A percentile compares a stretch with the other conserved stretches of the same genome.
These are phyloP conservation scores for Cochlearius cochlearius DNA, from an alignment of 2,113 vertebrate species.

Conservation along the genomic window DNA sequence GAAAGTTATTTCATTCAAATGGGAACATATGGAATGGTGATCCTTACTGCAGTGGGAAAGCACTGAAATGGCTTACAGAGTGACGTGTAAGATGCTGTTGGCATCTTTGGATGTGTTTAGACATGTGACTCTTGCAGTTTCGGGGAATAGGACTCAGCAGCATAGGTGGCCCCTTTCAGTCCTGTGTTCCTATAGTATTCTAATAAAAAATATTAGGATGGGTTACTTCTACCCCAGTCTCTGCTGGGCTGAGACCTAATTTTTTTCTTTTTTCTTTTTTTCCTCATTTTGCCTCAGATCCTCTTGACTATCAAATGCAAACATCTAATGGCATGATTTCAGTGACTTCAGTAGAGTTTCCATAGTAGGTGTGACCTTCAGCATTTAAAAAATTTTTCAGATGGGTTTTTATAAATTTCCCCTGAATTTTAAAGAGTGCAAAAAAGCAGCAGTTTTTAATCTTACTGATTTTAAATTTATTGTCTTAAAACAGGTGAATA, in stretches of 20 bases:
- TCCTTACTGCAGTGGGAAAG: background rate
- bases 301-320: background rate
- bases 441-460: background rate
- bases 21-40: background rate
- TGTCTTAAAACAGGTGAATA: background rate
- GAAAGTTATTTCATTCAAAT: background rate
- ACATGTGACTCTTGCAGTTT: background rate
- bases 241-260: background rate
- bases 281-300: background rate
- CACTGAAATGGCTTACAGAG: background rate
- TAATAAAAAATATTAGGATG: background rate
- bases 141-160: background rate
- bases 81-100: background rate
- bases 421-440: accelerated
- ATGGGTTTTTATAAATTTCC: background rate
- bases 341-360: background rate
- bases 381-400: background rate
- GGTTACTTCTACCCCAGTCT: background rate
- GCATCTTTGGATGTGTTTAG: background rate
- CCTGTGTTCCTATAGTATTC: background rate
- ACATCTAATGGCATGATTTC: background rate
- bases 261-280: too few species aligned
- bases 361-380: background rate
- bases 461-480: background rate
- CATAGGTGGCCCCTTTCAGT: background rate